Percentiles rank a stretch among this genome's conserved stretches.
Evolutionary conservation across 92 coral and sea anemone genomes (phyloP).

Genomic region (Bergia puertoricense): DNA sequence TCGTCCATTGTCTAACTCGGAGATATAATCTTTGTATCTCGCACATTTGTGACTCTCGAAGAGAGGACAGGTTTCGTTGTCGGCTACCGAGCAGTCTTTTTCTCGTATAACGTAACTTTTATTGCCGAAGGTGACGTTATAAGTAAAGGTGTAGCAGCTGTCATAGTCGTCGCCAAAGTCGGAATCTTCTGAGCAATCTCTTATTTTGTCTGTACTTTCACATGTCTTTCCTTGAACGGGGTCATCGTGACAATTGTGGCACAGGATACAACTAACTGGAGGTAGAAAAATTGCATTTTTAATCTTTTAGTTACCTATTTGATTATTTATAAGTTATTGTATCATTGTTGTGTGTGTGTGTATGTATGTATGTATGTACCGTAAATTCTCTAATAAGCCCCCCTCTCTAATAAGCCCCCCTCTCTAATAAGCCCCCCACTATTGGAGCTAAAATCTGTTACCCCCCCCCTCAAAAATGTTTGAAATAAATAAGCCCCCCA

Average conservation of each 20-base stretch:
- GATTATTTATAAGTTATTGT: too few species aligned
- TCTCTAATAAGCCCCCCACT: too few species aligned
- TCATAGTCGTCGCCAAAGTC: conserved; percentile 36
- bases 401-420: too few species aligned
- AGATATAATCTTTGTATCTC: neutral
- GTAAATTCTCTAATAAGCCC: too few species aligned
- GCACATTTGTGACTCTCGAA: neutral
- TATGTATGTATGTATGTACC: too few species aligned
- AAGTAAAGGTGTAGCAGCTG: conserved; percentile 41
- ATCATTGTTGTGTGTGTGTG: too few species aligned
- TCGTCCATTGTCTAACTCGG: neutral
- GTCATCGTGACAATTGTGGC: conserved; percentile 21
- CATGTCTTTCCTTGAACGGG: neutral
- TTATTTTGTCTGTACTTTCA: conserved; percentile 1
- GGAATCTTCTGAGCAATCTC: conserved; percentile 45
- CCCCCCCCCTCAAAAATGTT: too few species aligned
- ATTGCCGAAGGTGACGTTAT: neutral
- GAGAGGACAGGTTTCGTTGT: neutral
- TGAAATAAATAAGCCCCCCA: too few species aligned
- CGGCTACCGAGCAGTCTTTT: conserved; percentile 18
- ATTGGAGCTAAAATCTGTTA: too few species aligned
- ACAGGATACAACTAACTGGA: conserved; percentile 9
- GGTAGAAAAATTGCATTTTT: too few species aligned
- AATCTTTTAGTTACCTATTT: too few species aligned
- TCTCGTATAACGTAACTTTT: neutral